Percentiles rank a stretch among this genome's conserved stretches.
Conservation (phyloP, 2,888 invertebrate species). For the Eupeodes luniger region DNA sequence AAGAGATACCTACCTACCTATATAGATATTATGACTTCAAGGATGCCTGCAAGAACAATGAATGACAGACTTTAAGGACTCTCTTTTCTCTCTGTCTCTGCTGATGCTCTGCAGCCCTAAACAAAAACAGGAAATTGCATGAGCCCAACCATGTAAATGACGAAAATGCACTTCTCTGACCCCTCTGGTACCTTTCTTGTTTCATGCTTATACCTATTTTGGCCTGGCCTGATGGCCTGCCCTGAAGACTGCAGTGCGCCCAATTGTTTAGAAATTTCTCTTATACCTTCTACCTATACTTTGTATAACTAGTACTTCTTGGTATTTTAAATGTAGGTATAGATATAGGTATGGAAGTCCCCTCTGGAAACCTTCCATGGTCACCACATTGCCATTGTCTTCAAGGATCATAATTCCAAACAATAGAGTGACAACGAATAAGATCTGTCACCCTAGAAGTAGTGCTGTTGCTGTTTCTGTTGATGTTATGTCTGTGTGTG, state of each 20-base stretch:
- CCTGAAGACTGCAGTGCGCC: conserved; percentile 11
- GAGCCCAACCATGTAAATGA: conserved; percentile 74
- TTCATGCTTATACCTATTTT: background rate
- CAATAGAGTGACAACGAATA: conserved; percentile 77
- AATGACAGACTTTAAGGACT: conserved; percentile 68
- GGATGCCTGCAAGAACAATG: conserved; percentile 63
- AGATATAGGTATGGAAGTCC: background rate
- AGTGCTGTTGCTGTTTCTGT: conserved; percentile 18
- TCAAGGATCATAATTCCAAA: conserved; percentile 77
- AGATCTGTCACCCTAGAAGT: conserved; percentile 69
- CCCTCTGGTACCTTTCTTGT: conserved; percentile 5
- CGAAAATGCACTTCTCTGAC: conserved; percentile 60
- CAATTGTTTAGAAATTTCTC: conserved; percentile 60
- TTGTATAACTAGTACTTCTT: background rate
- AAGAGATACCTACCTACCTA: background rate
- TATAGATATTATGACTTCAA: conserved; percentile 23
- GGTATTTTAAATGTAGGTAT: background rate
- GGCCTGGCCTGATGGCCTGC: background rate
- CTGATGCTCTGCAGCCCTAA: conserved; percentile 30
- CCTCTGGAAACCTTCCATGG: conserved; percentile 52
- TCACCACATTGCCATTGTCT: conserved; percentile 76
- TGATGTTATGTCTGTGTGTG: conserved; percentile 29
- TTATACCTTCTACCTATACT: background rate
- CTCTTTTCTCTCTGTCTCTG: background rate
- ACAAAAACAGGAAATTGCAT: conserved; percentile 75